Evolutionary conservation across 2,113 vertebrate genomes (phyloP).

Genomic region (Anser brachyrhynchus): DNA sequence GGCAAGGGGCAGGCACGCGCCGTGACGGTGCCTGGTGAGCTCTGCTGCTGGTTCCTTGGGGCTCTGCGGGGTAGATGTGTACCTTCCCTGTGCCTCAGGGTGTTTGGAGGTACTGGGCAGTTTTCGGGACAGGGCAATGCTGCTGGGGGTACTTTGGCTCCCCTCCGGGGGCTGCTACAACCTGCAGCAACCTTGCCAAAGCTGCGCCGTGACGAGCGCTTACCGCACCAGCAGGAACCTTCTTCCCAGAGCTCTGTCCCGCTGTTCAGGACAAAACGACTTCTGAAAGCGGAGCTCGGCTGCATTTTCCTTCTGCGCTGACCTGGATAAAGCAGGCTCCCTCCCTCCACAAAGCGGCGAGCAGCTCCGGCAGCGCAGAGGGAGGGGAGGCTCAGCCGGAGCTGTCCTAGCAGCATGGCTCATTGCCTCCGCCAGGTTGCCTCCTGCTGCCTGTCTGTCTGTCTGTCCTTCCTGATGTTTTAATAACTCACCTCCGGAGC

Average conservation of each 20-base stretch:
- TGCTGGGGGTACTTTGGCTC: accelerated
- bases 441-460: background rate
- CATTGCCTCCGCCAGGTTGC: background rate
- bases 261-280: background rate
- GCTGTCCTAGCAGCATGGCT: background rate
- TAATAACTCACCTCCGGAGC: background rate
- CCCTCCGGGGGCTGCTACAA: background rate
- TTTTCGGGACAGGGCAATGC: background rate
- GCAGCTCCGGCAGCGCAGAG: background rate
- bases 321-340: background rate
- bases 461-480: background rate
- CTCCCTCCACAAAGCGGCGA: background rate
- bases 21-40: background rate
- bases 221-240: background rate
- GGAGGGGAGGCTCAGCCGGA: background rate
- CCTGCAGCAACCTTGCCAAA: background rate
- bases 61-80: background rate
- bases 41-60: background rate
- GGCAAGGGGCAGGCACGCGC: background rate
- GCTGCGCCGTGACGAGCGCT: accelerated
- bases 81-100: background rate
- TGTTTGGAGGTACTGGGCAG: accelerated
- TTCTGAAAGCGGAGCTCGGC: background rate
- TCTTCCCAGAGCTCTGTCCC: background rate
- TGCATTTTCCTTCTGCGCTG: background rate